Base-by-base conservation (phyloP, 1,140 invertebrate genomes). In the Pseudomyrmex dendroicus region DNA sequence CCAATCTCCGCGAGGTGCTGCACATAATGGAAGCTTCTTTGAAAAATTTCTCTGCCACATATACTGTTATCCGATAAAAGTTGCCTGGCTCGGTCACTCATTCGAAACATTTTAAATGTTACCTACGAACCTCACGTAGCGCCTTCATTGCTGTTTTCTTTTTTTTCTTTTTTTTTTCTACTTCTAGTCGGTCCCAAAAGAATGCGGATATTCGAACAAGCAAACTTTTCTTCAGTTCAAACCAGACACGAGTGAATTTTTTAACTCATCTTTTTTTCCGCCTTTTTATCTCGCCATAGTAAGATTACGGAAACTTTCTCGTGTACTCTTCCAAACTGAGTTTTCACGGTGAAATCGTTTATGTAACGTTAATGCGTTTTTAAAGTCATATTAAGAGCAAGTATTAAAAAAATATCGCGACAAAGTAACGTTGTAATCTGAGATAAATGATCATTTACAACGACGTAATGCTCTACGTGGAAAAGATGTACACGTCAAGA, bases 1-100 rank as follows among this genome's bases (percentile, higher is more conserved):
- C 82, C 89, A 90, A 90, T 90, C 86, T 90, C 62, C 63, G 73
- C 72, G 80, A 72, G 84, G 50, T 66, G 73, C 77, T 66, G 73
- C 17, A 73, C 63, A 48, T 88, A 83, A 88, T 88, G 76, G 87
- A 77, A 88, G 73, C 35, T 44, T 54, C 76, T 82, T 84, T 84
- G 63, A 82, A 77, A 84, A 78, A 84, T 87, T 85, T 13, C 74
- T 73, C 46, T n/a, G 57, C 22, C 44, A 35, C 35, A 35, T 35
- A 35, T 54, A 63, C 67, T 63, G 62, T 59, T 62, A 78, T 70
- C 73, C 66, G 56, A 54, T 73, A 57, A 73, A 77, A 78, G 57
- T 85, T 63, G 46, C 67, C 67, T 61, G 46, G 20, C n/a, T 46
- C 61, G 84, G 64, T 59, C 66, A 86, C 59, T 54, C 52, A 68